phyloP scores from a whole-genome alignment of 2,113 vertebrate species.

The Tonatia bakeri region DNA sequence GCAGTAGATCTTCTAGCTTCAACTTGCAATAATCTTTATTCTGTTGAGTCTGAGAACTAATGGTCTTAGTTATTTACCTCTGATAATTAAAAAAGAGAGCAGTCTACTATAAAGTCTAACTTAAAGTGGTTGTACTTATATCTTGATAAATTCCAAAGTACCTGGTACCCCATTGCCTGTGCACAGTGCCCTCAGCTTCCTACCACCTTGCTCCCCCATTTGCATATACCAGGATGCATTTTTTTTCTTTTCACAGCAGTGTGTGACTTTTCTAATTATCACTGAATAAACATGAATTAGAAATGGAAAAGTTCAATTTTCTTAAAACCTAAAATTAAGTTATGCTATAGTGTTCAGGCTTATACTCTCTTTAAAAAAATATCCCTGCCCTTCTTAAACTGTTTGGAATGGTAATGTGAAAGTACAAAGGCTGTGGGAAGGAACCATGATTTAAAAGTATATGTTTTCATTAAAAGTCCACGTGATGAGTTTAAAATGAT shows the following conservation, averaged over 20 bases:
- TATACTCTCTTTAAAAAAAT: neutral
- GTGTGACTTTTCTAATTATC: conserved; percentile 9
- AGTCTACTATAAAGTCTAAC: neutral
- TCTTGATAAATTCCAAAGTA: neutral
- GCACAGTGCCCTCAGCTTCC: neutral
- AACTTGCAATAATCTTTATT: conserved; percentile 10
- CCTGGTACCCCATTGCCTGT: neutral
- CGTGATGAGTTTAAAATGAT: neutral
- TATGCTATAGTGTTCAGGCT: neutral
- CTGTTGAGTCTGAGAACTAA: neutral
- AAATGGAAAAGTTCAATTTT: conserved; percentile 13
- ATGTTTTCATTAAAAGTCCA: neutral
- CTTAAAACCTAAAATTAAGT: conserved; percentile 19
- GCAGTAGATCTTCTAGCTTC: neutral
- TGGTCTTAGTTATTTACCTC: neutral
- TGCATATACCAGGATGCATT: neutral
- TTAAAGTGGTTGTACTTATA: neutral
- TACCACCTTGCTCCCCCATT: neutral
- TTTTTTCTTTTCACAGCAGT: neutral
- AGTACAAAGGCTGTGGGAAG: neutral
- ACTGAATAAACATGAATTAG: neutral
- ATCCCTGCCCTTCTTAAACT: neutral
- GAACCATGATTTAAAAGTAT: neutral
- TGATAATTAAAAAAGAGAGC: neutral
- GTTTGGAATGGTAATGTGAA: neutral